Evolutionary conservation across 2,113 vertebrate species (phyloP), one percentile per base, ranked within the genome.

Genomic region (Triplophysa tibetana): DNA sequence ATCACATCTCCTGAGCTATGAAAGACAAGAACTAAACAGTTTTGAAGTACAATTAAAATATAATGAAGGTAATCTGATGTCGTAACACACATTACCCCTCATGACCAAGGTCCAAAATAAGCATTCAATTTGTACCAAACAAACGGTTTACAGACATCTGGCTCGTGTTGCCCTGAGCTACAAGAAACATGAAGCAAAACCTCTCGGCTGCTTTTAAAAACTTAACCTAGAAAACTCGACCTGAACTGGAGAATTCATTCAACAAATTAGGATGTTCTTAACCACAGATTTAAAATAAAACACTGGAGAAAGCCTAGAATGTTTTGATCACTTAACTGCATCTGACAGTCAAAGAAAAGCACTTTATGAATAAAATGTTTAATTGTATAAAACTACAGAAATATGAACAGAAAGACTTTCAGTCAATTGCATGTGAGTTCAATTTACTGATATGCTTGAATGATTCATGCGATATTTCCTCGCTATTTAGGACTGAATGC

Each of bases 131-230:
- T 52, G 12, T 4, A 52, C 50, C 50, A 52, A 50, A 17, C 24
- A 70, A 70, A 54, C 48, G 11, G 26, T 70, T 70, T 48, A 26
- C 23, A 52, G 24, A 16, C 48, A 70, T 50, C 13, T 24, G 66
- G 43, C 67, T 17, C 50, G 63, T 77, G 48, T 48, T 43, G 26
- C 50, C 50, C 50, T 52, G 58, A 67, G 60, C 50, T 52, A 52
- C 50, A 17, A 75, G 63, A 73, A 63, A 79, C 24, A 41, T 52
- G 60, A 79, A 78, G 16, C 12, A 17, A 78, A 52, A 70, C 70
- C 21, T 50, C 70, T 43, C 56, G 17, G 24, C 16, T 70, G 45
- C 48, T 41, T 68, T 80, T 72, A 79, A 80, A 81, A 86, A 82
- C 65, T 21, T 70, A 48, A 52, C 67, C 67, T 45, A 70, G 48